A percentile compares a stretch with the other conserved stretches of the same genome.
Conservation (phyloP, 2,797 vertebrate genomes). For the Echiichthys vipera region DNA sequence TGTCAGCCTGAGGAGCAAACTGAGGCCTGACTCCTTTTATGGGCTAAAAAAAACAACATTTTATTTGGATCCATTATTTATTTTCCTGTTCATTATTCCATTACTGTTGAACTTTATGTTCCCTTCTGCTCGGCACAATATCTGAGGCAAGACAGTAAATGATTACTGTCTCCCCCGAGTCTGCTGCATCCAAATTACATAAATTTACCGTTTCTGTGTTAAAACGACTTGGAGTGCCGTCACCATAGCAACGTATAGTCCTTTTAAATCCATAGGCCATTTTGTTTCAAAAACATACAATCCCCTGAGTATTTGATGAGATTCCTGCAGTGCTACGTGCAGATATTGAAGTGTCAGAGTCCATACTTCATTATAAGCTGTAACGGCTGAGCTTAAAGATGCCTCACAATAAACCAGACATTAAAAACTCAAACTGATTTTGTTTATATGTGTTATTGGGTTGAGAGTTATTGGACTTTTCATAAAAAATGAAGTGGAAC, state of each 20-base stretch:
- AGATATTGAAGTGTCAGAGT: not conserved
- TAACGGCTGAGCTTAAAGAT: constrained; percentile 10
- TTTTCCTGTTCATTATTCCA: not conserved
- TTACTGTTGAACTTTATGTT: not conserved
- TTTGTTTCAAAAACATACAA: not conserved
- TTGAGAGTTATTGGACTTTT: constrained; percentile 13
- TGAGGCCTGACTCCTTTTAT: not conserved
- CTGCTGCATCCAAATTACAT: not conserved
- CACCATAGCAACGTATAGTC: not conserved
- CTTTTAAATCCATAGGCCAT: not conserved
- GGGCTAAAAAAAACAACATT: constrained; percentile 1
- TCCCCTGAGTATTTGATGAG: not conserved
- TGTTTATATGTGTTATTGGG: not conserved
- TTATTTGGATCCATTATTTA: not conserved
- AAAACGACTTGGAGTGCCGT: not conserved
- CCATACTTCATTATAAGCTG: not conserved
- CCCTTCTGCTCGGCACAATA: not conserved
- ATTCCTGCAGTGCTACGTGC: constrained; percentile 9
- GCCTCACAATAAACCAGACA: constrained; percentile 4
- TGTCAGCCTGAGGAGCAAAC: constrained; percentile 32
- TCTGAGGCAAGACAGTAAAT: not conserved
- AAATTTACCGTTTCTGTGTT: not conserved
- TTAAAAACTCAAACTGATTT: constrained; percentile 24
- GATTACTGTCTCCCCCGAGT: not conserved
- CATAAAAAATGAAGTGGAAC: not conserved